phyloP scores from a whole-genome alignment of 2,888 invertebrate genomes.

The Macropis europaea region DNA sequence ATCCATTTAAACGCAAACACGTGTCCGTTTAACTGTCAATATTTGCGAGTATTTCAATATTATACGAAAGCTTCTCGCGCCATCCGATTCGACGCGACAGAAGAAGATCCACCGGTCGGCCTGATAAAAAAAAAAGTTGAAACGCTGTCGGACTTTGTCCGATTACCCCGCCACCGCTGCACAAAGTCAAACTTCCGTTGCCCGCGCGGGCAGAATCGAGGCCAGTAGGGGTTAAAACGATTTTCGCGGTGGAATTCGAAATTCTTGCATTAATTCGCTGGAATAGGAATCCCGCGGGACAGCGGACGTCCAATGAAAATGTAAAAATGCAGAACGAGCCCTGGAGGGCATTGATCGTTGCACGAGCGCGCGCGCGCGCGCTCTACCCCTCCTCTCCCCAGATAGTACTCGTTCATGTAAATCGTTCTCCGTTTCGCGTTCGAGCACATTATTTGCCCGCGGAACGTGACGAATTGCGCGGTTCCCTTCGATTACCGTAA shows the following conservation, averaged over 20 bases:
- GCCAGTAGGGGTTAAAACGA: slow-evolving; percentile 10
- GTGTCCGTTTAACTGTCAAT: slow-evolving; percentile 9
- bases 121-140: slow-evolving; percentile 18
- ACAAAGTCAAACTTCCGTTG: slow-evolving; percentile 26
- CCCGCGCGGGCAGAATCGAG: slow-evolving; percentile 1
- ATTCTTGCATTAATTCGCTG: slow-evolving; percentile 9
- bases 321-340: slow-evolving; percentile 47
- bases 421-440: slow-evolving; percentile 9
- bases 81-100: background rate
- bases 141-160: slow-evolving; percentile 22
- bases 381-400: too few species aligned
- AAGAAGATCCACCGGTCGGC: background rate
- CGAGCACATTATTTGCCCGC: slow-evolving; percentile 55
- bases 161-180: slow-evolving; percentile 7
- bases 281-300: slow-evolving; percentile 30
- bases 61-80: background rate
- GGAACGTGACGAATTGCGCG: slow-evolving; percentile 66
- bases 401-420: slow-evolving; percentile 49
- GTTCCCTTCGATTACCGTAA: slow-evolving; percentile 71
- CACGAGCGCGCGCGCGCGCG: background rate
- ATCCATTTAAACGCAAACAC: too few species aligned
- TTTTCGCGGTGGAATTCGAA: slow-evolving; percentile 15
- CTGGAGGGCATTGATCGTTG: slow-evolving; percentile 11
- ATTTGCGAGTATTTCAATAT: slow-evolving; percentile 13
- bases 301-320: slow-evolving; percentile 32